Evolutionary conservation across 2,797 vertebrate genomes (phyloP), one percentile per base, ranked within the genome.

Genomic region (Muraenolepis orangiensis): DNA sequence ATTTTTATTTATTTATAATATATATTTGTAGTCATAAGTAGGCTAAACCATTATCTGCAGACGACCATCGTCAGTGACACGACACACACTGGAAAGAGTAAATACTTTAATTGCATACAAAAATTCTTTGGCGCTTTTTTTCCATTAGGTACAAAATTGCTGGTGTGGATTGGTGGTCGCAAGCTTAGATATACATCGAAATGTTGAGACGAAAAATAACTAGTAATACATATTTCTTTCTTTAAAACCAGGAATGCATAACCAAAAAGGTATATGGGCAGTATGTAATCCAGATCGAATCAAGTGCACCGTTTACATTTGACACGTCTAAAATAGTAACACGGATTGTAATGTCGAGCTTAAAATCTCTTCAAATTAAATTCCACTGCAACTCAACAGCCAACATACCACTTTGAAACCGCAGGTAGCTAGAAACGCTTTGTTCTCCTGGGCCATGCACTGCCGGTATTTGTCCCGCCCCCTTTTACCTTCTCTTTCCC

Each of bases 51-150:
- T 34, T 34, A 42, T 14, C 11, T 6, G 4, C 36, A 38, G 36
- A 38, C 36, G 6, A 38, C 10, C 1, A 40, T 40, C 23, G 12
- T 26, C 23, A 26, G 57, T 26, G 57, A 64, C 57, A 64, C n/a
- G 8, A 38, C 5, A 85, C 3, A 70, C 72, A 76, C 18, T 46
- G 71, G 2, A 69, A 84, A 14, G 28, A n/a, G 67, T 81, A 86
- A 82, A 87, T 81, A 73, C 81, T 92, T 91, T 91, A 90, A 87
- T 92, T 69, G 82, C 77, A 76, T 87, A 90, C 81, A 89, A 91
- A 91, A 88, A 38, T 74, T 79, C 87, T 79, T 86, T 76, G 66
- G 74, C 18, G 6, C 6, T 76, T 73, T 76, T 73, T 75, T 81
- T 78, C 6, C 85, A 79, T 83, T 80, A 71, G 81, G 57, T 84